A percentile compares a stretch with the other conserved stretches of the same genome.
phyloP scores from a whole-genome alignment of 2,888 invertebrate species.

The Polydrusus cervinus region DNA sequence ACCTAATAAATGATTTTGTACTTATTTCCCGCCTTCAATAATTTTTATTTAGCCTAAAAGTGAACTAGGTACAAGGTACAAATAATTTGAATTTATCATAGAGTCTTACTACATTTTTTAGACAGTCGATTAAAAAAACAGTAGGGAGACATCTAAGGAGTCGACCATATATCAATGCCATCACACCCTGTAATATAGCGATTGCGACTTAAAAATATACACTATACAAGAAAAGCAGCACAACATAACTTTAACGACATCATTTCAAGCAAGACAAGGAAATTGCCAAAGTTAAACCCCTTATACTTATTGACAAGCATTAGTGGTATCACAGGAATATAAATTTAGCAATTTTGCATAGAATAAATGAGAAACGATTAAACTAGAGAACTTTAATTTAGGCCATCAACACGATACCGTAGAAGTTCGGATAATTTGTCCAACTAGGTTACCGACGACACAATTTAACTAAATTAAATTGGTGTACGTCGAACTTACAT shows the following conservation, averaged over 20 bases:
- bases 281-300: not conserved
- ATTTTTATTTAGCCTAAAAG: too few relatives aligned
- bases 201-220: too few relatives aligned
- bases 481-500: not conserved
- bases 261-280: not conserved
- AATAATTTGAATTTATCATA: too few relatives aligned
- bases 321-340: constrained; percentile 17
- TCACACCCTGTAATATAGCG: too few relatives aligned
- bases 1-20: too few relatives aligned
- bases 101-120: too few relatives aligned
- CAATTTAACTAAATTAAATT: constrained; percentile 34
- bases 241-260: not conserved
- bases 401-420: constrained; percentile 31
- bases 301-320: constrained; percentile 6
- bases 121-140: too few relatives aligned
- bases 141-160: too few relatives aligned
- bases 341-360: constrained; percentile 19
- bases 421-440: constrained; percentile 32
- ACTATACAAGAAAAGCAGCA: too few relatives aligned
- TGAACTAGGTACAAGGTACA: too few relatives aligned
- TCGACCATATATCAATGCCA: too few relatives aligned
- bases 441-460: constrained; percentile 34
- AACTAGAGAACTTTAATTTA: constrained; percentile 28
- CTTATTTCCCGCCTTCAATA: too few relatives aligned
- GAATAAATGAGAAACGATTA: constrained; percentile 16